phyloP scores from a whole-genome alignment of 2,797 vertebrate genomes.

The Anas capensis region DNA sequence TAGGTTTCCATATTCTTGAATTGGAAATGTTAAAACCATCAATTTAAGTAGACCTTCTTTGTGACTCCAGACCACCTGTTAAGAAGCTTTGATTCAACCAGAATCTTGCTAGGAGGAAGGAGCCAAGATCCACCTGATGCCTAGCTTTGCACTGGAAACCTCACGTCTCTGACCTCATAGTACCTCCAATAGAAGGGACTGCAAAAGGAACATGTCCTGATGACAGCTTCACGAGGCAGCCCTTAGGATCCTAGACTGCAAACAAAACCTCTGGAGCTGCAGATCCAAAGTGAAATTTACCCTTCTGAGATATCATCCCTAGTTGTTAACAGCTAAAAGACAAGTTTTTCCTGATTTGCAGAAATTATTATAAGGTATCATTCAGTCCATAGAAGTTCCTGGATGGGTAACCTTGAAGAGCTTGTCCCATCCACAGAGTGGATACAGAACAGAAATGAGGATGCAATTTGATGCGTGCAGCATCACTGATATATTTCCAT shows the following conservation, averaged over 20 bases:
- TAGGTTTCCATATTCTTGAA: neutral
- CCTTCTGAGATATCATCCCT: neutral
- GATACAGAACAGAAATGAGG: neutral
- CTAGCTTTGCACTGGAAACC: neutral
- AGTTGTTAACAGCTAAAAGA: neutral
- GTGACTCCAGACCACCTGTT: neutral
- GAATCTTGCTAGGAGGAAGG: neutral
- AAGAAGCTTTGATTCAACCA: neutral
- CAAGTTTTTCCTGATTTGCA: neutral
- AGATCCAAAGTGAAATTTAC: neutral
- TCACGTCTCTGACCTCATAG: neutral
- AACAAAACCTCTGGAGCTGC: neutral
- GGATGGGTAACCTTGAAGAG: neutral
- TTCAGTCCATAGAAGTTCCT: neutral
- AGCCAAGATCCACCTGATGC: fast-evolving
- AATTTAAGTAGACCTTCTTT: neutral
- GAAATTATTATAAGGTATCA: neutral
- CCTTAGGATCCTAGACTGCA: neutral
- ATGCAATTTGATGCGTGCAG: neutral
- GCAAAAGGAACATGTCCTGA: neutral
- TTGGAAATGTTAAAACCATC: neutral
- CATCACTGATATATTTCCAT: neutral
- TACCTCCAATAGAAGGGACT: neutral
- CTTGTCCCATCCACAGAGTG: neutral
- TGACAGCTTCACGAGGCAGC: neutral